These are phyloP conservation scores for Oncorhynchus kisutch DNA, from an alignment of 2,113 vertebrate genomes.

Conservation along the genomic window DNA sequence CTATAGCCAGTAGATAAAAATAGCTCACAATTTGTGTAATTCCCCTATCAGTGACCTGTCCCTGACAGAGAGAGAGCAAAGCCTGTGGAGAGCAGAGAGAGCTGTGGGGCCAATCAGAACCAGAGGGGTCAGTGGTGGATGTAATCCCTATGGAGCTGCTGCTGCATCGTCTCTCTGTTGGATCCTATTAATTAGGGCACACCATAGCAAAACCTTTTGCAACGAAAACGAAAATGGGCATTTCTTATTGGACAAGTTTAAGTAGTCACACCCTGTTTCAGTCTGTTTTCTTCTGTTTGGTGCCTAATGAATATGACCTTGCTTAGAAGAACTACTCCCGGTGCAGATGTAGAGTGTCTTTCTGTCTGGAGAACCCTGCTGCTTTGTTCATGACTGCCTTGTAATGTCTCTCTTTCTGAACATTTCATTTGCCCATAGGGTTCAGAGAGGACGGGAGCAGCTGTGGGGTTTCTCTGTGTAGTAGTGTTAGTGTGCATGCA, in stretches of 20 bases:
- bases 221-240: no score
- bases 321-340: no score
- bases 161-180: neutral
- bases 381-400: neutral
- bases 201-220: no score
- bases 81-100: neutral
- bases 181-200: neutral
- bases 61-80: neutral
- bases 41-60: conserved; percentile 23
- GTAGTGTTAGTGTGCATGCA: conserved; percentile 3
- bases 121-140: neutral
- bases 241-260: no score
- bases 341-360: neutral
- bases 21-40: conserved; percentile 37
- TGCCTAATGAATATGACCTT: no score
- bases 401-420: neutral
- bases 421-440: neutral
- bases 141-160: neutral
- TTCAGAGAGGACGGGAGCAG: neutral
- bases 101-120: neutral
- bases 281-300: no score
- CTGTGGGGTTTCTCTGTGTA: neutral
- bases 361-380: neutral
- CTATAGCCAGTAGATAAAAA: conserved; percentile 39
- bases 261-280: no score